phyloP scores from a whole-genome alignment of 2,797 vertebrate species.

The Gobionotothen gibberifrons region DNA sequence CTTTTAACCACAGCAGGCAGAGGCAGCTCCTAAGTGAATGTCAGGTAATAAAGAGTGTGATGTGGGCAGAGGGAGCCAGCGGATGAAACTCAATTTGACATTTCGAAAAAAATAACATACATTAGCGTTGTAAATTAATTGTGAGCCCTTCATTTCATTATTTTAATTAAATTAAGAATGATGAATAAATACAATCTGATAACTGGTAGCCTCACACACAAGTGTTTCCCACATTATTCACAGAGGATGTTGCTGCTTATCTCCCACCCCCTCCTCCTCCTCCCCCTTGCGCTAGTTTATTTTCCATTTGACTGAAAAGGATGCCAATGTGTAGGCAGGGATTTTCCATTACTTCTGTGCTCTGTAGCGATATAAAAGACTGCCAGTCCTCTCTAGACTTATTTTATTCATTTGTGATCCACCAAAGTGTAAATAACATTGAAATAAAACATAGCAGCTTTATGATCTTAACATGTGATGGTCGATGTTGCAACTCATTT shows the following conservation, averaged over 20 bases:
- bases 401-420: neutral
- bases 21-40: conserved; percentile 4
- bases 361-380: neutral
- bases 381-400: fast-evolving
- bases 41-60: neutral
- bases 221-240: conserved; percentile 33
- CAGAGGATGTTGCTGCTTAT: conserved; percentile 38
- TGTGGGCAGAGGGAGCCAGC: neutral
- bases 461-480: neutral
- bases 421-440: neutral
- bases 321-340: conserved; percentile 1
- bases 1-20: neutral
- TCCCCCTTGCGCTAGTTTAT: conserved; percentile 17
- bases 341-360: conserved; percentile 1
- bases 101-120: neutral
- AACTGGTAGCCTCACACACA: conserved; percentile 13
- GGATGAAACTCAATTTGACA: conserved; percentile 4
- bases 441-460: neutral
- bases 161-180: neutral
- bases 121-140: neutral
- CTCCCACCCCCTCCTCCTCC: neutral
- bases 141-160: neutral
- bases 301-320: conserved; percentile 21
- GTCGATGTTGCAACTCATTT: neutral
- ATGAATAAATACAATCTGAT: conserved; percentile 12